Base-by-base conservation (phyloP, 2,888 invertebrate species). In the Leptinotarsa tumamoca region DNA sequence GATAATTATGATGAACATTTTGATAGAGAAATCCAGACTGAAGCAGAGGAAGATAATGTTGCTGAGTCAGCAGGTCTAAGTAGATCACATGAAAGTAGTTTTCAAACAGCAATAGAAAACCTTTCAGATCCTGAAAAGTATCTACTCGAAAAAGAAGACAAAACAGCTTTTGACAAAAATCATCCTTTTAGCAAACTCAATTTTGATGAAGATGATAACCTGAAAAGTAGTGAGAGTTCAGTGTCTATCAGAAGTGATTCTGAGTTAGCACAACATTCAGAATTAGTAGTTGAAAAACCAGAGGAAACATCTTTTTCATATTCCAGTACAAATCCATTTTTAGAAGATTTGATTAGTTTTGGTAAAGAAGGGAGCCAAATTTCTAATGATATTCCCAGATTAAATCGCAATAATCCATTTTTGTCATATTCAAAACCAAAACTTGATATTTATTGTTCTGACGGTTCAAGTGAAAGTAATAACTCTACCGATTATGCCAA, bases 381-480 rank as follows among this genome's bases (percentile, higher is more conserved):
- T 17, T 33, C 23, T 54, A 21, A 67, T 15, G 49, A 21, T 15
- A 17, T 50, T 68, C 71, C 18, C 3, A 79, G 52, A 21, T 51
- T 78, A 23, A 72, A 74, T 33, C 71, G 69, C 14, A 77, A 72
- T 18, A 80, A 80, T 54, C 80, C 80, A 2, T 80, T 80, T 21
- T 43, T 80, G 50, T 33, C 66, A 0, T 75, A 67, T 52, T 13
- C 43, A 1, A 63, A 72, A 2, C 43, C 18, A 18, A 63, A 71
- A 56, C 63, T 72, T n/a, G 63, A 63, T 2, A 4, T 21, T 15
- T 15, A 67, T 23, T 52, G 4, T 1, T 68, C 68, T 14, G n/a
- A 66, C 17, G 27, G 23, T 4, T 76, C 73, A 0, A 56, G 63
- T 17, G 56, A 49, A 7, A 75, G 71, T 43, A 71, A 27, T 13